phyloP scores from a whole-genome alignment of 2,113 vertebrate species.

The Gobio gobio region DNA sequence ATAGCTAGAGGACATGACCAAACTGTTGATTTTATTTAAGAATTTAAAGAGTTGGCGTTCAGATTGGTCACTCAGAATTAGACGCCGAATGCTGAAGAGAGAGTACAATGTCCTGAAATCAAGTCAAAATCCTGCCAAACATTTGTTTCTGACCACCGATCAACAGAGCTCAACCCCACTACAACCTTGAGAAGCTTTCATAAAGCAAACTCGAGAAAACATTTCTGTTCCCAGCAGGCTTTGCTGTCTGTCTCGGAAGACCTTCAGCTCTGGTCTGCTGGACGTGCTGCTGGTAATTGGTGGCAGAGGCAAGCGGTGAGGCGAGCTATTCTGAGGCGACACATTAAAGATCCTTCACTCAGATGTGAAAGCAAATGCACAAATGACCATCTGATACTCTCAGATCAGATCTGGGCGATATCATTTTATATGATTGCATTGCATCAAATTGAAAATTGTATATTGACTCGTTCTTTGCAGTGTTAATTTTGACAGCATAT shows the following conservation, averaged over 20 bases:
- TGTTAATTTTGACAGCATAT: too few species aligned
- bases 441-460: too few species aligned
- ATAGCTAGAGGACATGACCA: not conserved
- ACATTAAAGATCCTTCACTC: too few species aligned
- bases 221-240: not conserved
- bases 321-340: not conserved
- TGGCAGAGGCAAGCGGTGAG: not conserved
- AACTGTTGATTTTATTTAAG: not conserved
- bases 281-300: not conserved
- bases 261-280: conserved; percentile 2
- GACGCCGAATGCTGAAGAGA: not conserved
- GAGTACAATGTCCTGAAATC: not conserved
- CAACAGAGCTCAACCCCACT: not conserved
- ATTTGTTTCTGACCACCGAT: not conserved
- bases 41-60: not conserved
- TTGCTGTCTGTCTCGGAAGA: not conserved
- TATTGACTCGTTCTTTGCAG: too few species aligned
- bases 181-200: not conserved
- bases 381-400: too few species aligned
- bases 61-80: not conserved
- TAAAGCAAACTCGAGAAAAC: not conserved
- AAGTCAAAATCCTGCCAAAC: too few species aligned
- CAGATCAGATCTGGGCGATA: too few species aligned
- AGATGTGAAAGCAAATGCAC: too few species aligned
- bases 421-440: too few species aligned